Percentiles rank a stretch among this genome's conserved stretches.
Conservation (phyloP, 2,113 vertebrate genomes). For the Leuciscus idus region DNA sequence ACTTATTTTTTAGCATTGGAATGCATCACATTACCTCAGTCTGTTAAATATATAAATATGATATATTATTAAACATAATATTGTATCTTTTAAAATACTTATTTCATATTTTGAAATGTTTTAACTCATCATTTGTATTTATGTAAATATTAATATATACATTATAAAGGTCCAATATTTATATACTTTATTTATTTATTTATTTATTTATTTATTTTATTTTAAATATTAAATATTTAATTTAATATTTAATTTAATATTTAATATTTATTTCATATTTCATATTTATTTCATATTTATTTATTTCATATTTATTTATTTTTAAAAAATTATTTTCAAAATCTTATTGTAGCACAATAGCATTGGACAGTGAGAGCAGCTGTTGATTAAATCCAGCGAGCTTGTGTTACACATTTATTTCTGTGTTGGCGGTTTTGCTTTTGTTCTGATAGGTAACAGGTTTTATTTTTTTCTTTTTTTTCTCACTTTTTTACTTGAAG, state of each 20-base stretch:
- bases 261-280: too few relatives aligned
- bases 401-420: conserved; percentile 29
- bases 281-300: too few relatives aligned
- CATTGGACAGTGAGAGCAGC: conserved; percentile 12
- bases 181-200: too few relatives aligned
- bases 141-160: neutral
- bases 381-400: neutral
- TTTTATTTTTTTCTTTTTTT: conserved; percentile 29
- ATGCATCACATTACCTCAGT: neutral
- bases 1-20: neutral
- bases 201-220: too few relatives aligned
- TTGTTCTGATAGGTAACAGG: conserved; percentile 46
- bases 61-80: neutral
- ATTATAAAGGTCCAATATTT: neutral
- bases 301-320: too few relatives aligned
- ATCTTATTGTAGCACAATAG: neutral
- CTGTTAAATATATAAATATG: too few relatives aligned
- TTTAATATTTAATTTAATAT: too few relatives aligned
- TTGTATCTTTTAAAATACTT: neutral
- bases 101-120: neutral
- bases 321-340: too few relatives aligned
- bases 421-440: conserved; percentile 39
- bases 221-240: too few relatives aligned
- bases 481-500: conserved; percentile 13
- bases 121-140: neutral